Evolutionary conservation across 92 coral and sea anemone genomes (phyloP), one percentile per base, ranked within the genome.

Genomic region (Desmophyllum pertusum): DNA sequence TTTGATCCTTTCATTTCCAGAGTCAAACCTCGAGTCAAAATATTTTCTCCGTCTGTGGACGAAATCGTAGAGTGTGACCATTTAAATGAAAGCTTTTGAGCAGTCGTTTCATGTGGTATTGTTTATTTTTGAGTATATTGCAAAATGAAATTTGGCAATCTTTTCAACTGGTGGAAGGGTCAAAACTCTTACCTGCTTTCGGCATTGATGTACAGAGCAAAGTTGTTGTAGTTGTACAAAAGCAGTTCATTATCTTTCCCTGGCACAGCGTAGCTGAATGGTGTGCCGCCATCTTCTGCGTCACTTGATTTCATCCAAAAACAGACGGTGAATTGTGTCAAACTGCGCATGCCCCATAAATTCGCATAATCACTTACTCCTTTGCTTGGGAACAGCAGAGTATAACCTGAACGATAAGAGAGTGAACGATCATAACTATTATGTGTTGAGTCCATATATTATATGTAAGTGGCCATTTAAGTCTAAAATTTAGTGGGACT

Each of bases 401-500:
- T 61, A 18, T 29, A 79, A 37, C 30, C 84, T 43, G 52, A 25
- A 3, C 46, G 2, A 38, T 5, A 10, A 43, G 41, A 40, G 7
- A 7, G 5, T 50, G 8, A 33, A 5, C 33, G 17, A 25, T 59
- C 17, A 8, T 8, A 59, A 29, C 30, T 55, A 7, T 55, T 53
- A 21, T 18, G 15, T 4, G 18, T 4, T 48, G 53, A n/a, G n/a
- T n/a, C n/a, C n/a, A n/a, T 14, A 48, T 48, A 48, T 5, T n/a
- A 23, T 23, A 23, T 23, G 29, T 23, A 55, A 55, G 30, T 23
- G 63, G 21, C 63, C 63, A 21, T 23, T 0, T 21, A 55, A 3
- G 30, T 61, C 48, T 55, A 10, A 36, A 18, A 43, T 89, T 90
- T 18, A 84, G 87, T 43, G 89, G 81, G 25, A 77, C 62, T 61